These are phyloP conservation scores for Aleiodes sp. DNA, from an alignment of 1,140 invertebrate species.

Conservation along the genomic window DNA sequence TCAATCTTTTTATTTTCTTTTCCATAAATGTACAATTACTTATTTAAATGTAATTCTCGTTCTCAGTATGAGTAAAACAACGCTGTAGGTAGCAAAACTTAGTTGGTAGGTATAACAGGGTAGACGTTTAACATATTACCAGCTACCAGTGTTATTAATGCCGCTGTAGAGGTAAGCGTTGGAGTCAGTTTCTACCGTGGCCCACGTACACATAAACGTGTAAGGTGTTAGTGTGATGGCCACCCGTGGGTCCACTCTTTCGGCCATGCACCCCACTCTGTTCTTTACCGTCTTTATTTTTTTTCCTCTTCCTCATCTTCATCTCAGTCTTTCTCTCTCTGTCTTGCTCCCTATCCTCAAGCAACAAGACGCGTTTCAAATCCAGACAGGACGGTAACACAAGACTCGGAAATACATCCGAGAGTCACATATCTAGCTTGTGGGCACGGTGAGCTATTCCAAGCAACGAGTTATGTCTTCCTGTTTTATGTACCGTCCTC, in stretches of 20 bases:
- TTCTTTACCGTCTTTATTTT: not conserved
- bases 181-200: conserved; percentile 54
- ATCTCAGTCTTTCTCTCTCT: not conserved
- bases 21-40: not conserved
- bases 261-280: conserved; percentile 18
- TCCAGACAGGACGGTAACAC: conserved; percentile 44
- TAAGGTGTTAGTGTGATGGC: conserved; percentile 40
- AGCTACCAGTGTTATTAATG: conserved; percentile 67
- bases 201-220: conserved; percentile 40
- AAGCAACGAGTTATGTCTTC: conserved; percentile 55
- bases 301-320: not conserved
- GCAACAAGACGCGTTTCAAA: conserved; percentile 26
- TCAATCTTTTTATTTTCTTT: conserved; percentile 9
- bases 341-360: conserved; percentile 16
- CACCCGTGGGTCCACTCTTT: conserved; percentile 53
- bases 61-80: not conserved
- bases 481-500: conserved; percentile 37
- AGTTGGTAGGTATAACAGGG: conserved; percentile 48
- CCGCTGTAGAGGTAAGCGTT: conserved; percentile 46
- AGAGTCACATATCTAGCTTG: conserved; percentile 39
- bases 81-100: conserved; percentile 29
- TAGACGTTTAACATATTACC: conserved; percentile 67
- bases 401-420: conserved; percentile 51
- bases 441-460: conserved; percentile 13
- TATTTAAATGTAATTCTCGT: not conserved